Percentiles rank a stretch among this genome's conserved stretches.
Evolutionary conservation across 2,888 invertebrate genomes (phyloP).

Genomic region (Byasa hedistus): DNA sequence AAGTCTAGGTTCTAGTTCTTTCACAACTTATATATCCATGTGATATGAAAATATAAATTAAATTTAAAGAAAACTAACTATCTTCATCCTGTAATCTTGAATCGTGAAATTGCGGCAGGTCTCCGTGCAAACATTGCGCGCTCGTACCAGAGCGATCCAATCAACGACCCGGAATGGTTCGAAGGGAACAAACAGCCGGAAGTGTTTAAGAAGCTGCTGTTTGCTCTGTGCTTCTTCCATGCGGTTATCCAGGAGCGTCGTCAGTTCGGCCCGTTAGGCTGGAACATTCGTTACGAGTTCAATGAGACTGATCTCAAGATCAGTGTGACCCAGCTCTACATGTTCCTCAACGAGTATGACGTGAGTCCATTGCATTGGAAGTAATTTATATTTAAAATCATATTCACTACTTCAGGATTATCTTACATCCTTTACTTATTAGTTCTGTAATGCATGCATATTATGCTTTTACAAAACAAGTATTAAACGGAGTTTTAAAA

Average conservation of each 20-base stretch:
- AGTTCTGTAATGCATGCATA: too few relatives aligned
- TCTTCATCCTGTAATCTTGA: neutral
- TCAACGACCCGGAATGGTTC: constrained; percentile 93
- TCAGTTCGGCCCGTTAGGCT: constrained; percentile 95
- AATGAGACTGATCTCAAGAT: constrained; percentile 96
- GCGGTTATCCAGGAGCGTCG: constrained; percentile 94
- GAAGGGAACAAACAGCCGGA: constrained; percentile 88
- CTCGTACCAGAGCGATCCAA: constrained; percentile 92
- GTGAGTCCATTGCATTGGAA: constrained; percentile 52
- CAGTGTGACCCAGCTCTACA: constrained; percentile 92
- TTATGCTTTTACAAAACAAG: too few relatives aligned
- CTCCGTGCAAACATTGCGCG: constrained; percentile 90
- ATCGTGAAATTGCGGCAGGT: constrained; percentile 46
- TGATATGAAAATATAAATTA: too few relatives aligned
- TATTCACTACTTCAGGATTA: too few relatives aligned
- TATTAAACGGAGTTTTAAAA: too few relatives aligned
- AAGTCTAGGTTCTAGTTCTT: too few relatives aligned
- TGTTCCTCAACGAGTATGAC: constrained; percentile 90
- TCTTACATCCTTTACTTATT: too few relatives aligned
- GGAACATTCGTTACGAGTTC: constrained; percentile 98
- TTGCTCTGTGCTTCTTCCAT: constrained; percentile 95
- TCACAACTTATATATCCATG: too few relatives aligned
- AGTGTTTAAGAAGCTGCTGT: constrained; percentile 91
- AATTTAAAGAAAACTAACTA: neutral
- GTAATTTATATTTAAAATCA: too few relatives aligned